Evolutionary conservation across 2,113 vertebrate species (phyloP).

Genomic region (Chionodraco myersi): DNA sequence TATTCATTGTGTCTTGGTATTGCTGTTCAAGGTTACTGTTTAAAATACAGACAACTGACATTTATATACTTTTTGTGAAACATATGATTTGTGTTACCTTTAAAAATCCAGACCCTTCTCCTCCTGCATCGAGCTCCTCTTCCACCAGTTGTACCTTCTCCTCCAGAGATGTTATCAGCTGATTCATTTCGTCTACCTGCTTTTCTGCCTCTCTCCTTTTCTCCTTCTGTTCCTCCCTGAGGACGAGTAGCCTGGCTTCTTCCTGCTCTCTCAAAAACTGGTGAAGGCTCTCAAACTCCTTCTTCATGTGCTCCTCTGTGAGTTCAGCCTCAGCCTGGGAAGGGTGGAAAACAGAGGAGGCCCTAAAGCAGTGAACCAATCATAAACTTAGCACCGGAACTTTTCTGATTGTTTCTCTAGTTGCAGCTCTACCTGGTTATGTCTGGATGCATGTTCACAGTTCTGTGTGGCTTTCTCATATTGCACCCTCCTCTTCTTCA

Average conservation of each 20-base stretch:
- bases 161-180: slow-evolving; percentile 38
- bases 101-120: slow-evolving; percentile 32
- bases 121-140: slow-evolving; percentile 25
- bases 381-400: neutral
- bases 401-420: neutral
- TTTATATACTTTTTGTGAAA: neutral
- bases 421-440: slow-evolving; percentile 32
- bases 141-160: slow-evolving; percentile 43
- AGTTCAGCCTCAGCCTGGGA: slow-evolving; percentile 41
- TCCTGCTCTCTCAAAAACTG: slow-evolving; percentile 57
- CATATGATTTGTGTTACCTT: slow-evolving; percentile 35
- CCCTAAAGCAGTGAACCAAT: neutral
- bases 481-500: slow-evolving; percentile 11
- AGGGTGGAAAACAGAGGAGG: neutral
- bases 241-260: slow-evolving; percentile 24
- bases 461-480: slow-evolving; percentile 23
- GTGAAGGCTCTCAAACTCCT: slow-evolving; percentile 60
- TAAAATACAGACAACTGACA: neutral
- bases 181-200: slow-evolving; percentile 6
- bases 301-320: slow-evolving; percentile 57
- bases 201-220: slow-evolving; percentile 17
- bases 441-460: slow-evolving; percentile 17
- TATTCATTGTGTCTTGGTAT: slow-evolving; percentile 29
- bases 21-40: slow-evolving; percentile 27
- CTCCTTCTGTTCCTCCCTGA: slow-evolving; percentile 45